Evolutionary conservation across 1,140 invertebrate genomes (phyloP), one percentile per base, ranked within the genome.

Genomic region (Drosophila pruinosa): DNA sequence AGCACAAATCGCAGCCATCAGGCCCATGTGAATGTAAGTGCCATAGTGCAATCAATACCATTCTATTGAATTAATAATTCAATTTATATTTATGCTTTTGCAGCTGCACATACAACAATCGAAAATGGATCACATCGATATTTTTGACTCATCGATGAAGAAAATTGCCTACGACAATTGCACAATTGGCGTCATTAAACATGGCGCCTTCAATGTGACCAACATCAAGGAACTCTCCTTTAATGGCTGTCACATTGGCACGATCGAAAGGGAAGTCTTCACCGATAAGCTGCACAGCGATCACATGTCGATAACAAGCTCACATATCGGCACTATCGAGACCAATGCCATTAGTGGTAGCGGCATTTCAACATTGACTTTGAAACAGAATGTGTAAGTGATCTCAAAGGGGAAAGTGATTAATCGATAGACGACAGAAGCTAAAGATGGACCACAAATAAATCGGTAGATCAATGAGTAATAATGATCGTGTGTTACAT

Each of bases 281-380:
- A 90, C 90, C 14, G 77, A 61, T 34, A 85, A 80, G 53, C 57
- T 91, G 0, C 72, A 54, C 28, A 90, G 90, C 47, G 64, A 78
- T 2, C 67, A 83, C 36, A 65, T 91, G 8, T 77, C 75, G 14
- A 75, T 91, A 10, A 83, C 73, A n/a, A 69, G 53, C 36, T 78
- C 75, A 2, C 48, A 52, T 7, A 91, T 91, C 8, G 86, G 89
- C 0, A 80, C 56, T 4, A 91, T 91, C 15, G 89, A 90, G 15
- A 75, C 68, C 8, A 67, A 90, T 47, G 91, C 91, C 0, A 91
- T 91, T 12, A 78, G 63, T 19, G 80, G 88, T 26, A 90, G 89
- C 21, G 91, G 91, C 26, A 91, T 91, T 0, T 65, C 76, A 1
- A 65, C 48, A 0, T 50, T 91, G 1, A 80, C 73, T 1, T 41